A percentile compares a stretch with the other conserved stretches of the same genome.
These are phyloP conservation scores for Drosophila bifasciata DNA, from an alignment of 1,140 invertebrate genomes.

Conservation along the genomic window DNA sequence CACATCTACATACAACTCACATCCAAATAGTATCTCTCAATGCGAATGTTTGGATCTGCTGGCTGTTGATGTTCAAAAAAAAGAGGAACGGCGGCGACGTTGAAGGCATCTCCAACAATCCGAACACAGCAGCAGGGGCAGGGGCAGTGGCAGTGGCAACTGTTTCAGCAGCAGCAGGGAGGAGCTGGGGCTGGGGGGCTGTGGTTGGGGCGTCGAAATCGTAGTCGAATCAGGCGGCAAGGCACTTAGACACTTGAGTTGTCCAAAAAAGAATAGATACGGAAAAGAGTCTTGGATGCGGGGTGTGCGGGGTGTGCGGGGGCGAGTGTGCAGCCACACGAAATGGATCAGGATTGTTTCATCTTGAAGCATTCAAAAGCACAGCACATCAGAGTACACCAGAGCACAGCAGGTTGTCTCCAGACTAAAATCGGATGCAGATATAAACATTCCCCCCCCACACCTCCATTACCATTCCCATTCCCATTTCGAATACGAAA, in stretches of 20 bases:
- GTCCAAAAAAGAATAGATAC: conserved; percentile 53
- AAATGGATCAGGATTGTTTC: conserved; percentile 76
- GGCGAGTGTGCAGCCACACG: conserved; percentile 26
- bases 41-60: conserved; percentile 65
- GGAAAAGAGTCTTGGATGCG: conserved; percentile 14
- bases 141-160: background rate
- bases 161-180: background rate
- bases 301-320: background rate
- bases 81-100: conserved; percentile 11
- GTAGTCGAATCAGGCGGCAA: conserved; percentile 51
- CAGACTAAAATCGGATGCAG: conserved; percentile 62
- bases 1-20: conserved; percentile 5
- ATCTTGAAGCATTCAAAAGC: conserved; percentile 70
- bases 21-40: conserved; percentile 16
- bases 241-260: conserved; percentile 80
- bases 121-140: background rate
- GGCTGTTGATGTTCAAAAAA: conserved; percentile 43
- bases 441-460: conserved; percentile 61
- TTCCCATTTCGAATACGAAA: conserved; percentile 5
- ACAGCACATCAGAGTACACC: conserved; percentile 77
- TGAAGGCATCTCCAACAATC: conserved; percentile 9
- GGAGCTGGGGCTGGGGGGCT: background rate
- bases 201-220: conserved; percentile 4
- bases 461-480: conserved; percentile 11
- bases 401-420: conserved; percentile 78